A percentile compares a stretch with the other conserved stretches of the same genome.
Evolutionary conservation across 2,888 invertebrate species (phyloP).

Genomic region (Tineola bisselliella): DNA sequence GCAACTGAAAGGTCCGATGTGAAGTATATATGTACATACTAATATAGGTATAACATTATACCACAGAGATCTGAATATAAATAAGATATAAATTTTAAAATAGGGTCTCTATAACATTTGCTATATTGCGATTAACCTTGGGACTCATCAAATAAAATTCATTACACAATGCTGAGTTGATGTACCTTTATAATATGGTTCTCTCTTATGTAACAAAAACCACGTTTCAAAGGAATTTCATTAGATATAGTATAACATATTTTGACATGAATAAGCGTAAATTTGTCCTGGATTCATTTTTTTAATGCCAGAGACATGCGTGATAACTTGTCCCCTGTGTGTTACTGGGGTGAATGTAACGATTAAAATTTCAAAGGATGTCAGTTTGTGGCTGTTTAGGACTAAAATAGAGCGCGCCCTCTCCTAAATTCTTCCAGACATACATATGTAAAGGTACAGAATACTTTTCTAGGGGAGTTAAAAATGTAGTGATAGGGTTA

Average conservation of each 20-base stretch:
- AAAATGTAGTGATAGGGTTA: neutral
- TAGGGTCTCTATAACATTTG: neutral
- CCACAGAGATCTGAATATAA: constrained; percentile 49
- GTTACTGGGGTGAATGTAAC: constrained; percentile 63
- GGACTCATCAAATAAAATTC: neutral
- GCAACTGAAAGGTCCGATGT: constrained; percentile 25
- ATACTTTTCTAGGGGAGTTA: neutral
- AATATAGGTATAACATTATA: too few relatives aligned
- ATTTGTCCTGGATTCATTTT: neutral
- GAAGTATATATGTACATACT: constrained; percentile 26
- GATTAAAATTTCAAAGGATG: constrained; percentile 65
- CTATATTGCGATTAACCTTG: neutral
- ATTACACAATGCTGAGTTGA: neutral
- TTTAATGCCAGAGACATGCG: neutral
- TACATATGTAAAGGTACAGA: neutral
- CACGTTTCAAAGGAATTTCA: too few relatives aligned
- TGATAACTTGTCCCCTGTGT: constrained; percentile 23
- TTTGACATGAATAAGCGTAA: neutral
- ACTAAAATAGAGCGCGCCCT: constrained; percentile 10
- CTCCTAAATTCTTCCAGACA: neutral
- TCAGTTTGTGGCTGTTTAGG: constrained; percentile 36
- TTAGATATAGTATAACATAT: too few relatives aligned
- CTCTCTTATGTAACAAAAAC: too few relatives aligned
- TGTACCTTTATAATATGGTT: too few relatives aligned
- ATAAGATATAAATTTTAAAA: constrained; percentile 60